A percentile compares a stretch with the other conserved stretches of the same genome.
Conservation (phyloP, 2,888 invertebrate species). For the Pasiphila rectangulata region DNA sequence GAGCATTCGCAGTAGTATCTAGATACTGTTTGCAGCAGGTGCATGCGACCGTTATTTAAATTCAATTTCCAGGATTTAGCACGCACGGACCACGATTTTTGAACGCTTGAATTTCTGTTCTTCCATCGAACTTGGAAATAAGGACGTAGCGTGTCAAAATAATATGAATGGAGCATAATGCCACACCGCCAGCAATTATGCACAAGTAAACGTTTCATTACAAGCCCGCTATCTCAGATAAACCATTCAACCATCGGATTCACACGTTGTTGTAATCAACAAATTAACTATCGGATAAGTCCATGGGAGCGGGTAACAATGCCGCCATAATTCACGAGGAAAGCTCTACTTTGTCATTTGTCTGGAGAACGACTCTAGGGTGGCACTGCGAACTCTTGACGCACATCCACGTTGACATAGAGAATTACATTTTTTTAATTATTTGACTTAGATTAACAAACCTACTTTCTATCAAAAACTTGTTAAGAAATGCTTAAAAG, state of each 20-base stretch:
- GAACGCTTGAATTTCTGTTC: constrained; percentile 4
- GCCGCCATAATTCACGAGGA: constrained; percentile 19
- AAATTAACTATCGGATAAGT: constrained; percentile 6
- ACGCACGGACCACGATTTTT: constrained; percentile 12
- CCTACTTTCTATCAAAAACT: no score
- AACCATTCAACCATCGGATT: constrained; percentile 4
- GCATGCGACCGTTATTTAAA: constrained; percentile 15
- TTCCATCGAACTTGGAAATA: no score
- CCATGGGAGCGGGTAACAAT: constrained; percentile 16
- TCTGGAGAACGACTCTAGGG: no score
- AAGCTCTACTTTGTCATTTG: constrained; percentile 9
- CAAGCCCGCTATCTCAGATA: constrained; percentile 3
- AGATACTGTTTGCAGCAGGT: constrained; percentile 10
- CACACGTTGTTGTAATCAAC: constrained; percentile 16
- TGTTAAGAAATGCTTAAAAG: no score
- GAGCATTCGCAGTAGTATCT: constrained; percentile 1
- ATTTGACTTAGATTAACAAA: no score
- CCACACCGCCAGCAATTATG: neutral
- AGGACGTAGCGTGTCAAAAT: constrained; percentile 2
- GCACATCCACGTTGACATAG: no score
- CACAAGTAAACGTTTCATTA: constrained; percentile 1
- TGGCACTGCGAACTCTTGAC: no score
- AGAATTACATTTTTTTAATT: no score
- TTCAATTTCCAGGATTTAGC: constrained; percentile 11
- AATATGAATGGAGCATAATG: neutral